These are phyloP conservation scores for Diphyllodes magnificus DNA, from an alignment of 2,113 vertebrate species.

Conservation along the genomic window DNA sequence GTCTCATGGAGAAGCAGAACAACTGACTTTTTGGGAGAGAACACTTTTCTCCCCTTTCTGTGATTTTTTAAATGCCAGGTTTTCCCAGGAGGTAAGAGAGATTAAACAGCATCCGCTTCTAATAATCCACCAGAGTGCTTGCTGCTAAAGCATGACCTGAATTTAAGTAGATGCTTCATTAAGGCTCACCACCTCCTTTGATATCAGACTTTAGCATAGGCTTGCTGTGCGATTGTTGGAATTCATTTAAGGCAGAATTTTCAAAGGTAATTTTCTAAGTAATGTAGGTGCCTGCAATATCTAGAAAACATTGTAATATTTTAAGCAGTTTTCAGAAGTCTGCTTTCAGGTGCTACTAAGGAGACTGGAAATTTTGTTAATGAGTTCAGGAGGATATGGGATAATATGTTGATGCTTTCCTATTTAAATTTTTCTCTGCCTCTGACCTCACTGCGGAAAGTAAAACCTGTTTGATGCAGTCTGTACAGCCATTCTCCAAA, in stretches of 20 bases:
- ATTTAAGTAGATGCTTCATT: constrained; percentile 34
- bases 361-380: not conserved
- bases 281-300: not conserved
- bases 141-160: not conserved
- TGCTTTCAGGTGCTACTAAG: not conserved
- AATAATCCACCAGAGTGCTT: constrained; percentile 2
- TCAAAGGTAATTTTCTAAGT: not conserved
- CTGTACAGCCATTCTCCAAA: not conserved
- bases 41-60: not conserved
- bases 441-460: not conserved
- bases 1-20: not conserved
- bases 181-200: not conserved
- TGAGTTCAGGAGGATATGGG: not conserved
- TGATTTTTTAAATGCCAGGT: not conserved
- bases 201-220: not conserved
- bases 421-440: not conserved
- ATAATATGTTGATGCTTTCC: not conserved
- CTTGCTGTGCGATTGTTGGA: not conserved
- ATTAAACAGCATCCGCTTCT: not conserved
- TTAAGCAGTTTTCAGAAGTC: not conserved
- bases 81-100: constrained; percentile 12
- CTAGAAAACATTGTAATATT: not conserved
- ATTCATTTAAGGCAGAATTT: constrained; percentile 4
- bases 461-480: not conserved
- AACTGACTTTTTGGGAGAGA: not conserved